phyloP scores from a whole-genome alignment of 2,797 vertebrate genomes.

The Sylvilagus floridanus region DNA sequence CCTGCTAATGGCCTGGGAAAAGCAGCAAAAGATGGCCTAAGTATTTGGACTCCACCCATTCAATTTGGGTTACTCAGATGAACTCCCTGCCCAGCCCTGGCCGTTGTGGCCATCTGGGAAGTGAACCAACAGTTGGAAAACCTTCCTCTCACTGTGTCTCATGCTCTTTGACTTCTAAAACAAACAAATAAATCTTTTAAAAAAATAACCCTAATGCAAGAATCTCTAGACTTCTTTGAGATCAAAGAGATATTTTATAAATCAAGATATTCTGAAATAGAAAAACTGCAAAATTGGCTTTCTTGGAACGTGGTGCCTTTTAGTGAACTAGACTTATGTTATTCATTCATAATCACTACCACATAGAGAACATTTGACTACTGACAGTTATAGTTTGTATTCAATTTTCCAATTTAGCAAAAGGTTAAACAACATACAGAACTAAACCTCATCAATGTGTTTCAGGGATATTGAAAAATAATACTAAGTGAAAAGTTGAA shows the following conservation, averaged over 20 bases:
- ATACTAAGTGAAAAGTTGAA: too few species aligned
- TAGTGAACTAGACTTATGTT: neutral
- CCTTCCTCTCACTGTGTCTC: too few species aligned
- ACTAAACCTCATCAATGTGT: neutral
- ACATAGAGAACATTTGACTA: neutral
- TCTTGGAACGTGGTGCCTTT: neutral
- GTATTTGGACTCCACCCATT: too few species aligned
- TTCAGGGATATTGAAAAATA: neutral
- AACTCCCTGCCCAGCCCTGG: too few species aligned
- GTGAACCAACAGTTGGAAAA: too few species aligned
- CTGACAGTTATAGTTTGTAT: neutral
- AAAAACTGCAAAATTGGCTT: neutral
- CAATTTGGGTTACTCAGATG: too few species aligned
- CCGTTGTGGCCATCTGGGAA: too few species aligned
- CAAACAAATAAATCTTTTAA: too few species aligned
- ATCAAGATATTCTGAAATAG: neutral
- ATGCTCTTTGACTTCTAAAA: too few species aligned
- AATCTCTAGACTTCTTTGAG: neutral
- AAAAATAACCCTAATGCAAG: neutral
- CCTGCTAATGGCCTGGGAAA: too few species aligned
- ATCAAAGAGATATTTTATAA: neutral
- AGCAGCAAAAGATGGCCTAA: too few species aligned
- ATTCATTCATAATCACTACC: neutral
- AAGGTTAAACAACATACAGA: neutral
- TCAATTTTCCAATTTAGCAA: neutral